These are phyloP conservation scores for Anoura caudifer DNA, from an alignment of 2,113 vertebrate genomes.

Conservation along the genomic window DNA sequence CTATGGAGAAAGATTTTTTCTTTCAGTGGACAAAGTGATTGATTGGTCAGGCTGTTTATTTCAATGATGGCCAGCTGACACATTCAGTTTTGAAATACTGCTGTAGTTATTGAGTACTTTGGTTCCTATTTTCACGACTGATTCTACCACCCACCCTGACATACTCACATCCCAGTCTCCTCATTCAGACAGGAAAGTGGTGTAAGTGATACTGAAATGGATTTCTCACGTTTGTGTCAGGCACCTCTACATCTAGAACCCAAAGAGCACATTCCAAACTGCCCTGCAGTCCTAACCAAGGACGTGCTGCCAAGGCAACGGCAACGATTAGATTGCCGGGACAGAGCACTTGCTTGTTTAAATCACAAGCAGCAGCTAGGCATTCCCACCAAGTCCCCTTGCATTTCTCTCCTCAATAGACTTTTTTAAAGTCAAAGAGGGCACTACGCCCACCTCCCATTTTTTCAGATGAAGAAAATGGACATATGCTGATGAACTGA, in stretches of 20 bases:
- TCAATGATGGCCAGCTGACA: neutral
- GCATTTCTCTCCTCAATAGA: neutral
- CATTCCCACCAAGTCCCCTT: neutral
- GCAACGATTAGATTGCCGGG: neutral
- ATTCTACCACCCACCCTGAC: too few species aligned
- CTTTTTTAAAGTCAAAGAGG: neutral
- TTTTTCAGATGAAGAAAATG: neutral
- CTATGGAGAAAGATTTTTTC: neutral
- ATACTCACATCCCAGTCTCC: neutral
- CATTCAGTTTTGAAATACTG: neutral
- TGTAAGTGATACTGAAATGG: neutral
- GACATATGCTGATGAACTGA: neutral
- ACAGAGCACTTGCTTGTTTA: neutral
- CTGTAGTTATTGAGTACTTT: neutral
- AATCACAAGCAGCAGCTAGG: neutral
- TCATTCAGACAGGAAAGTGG: neutral
- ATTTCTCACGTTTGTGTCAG: neutral
- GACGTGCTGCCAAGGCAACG: neutral
- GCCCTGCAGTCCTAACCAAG: fast-evolving
- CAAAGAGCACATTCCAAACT: neutral
- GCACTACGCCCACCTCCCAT: neutral
- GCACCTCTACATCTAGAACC: neutral
- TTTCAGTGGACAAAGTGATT: neutral
- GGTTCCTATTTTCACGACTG: neutral
- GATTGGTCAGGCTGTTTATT: neutral